Evolutionary conservation across 2,113 vertebrate species (phyloP).

Genomic region (Podocnemis expansa): DNA sequence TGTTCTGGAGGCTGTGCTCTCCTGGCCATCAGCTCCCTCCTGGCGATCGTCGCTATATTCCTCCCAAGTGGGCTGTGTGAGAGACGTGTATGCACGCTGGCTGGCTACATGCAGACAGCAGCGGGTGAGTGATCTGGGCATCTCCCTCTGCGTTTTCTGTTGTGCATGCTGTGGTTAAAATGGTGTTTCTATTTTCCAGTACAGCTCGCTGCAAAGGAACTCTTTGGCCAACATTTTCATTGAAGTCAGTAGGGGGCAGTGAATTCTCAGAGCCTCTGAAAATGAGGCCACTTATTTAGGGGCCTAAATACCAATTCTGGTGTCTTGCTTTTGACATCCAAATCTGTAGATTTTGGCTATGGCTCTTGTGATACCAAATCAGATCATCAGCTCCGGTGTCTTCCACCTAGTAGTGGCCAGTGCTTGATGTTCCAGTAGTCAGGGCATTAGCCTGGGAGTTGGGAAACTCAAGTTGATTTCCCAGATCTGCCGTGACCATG

Average conservation of each 20-base stretch:
- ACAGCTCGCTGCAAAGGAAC: neutral
- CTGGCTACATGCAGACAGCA: constrained; percentile 95
- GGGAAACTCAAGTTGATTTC: too few species aligned
- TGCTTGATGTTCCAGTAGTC: neutral
- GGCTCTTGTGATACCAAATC: neutral
- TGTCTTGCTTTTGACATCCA: neutral
- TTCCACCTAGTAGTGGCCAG: neutral
- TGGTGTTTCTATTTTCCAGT: neutral
- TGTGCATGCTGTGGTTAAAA: neutral
- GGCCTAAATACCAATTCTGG: neutral
- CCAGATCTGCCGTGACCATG: too few species aligned
- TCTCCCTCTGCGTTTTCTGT: neutral
- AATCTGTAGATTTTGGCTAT: neutral
- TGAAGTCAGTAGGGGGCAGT: neutral
- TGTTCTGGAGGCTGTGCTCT: constrained; percentile 90
- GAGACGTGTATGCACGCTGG: constrained; percentile 88
- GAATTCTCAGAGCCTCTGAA: neutral
- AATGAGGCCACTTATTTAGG: neutral
- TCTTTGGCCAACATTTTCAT: neutral
- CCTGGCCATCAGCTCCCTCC: constrained; percentile 89
- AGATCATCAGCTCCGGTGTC: neutral
- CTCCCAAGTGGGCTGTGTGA: constrained; percentile 91
- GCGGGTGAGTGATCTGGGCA: constrained; percentile 78
- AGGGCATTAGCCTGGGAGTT: too few species aligned
- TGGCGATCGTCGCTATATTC: constrained; percentile 91